Conservation (phyloP, 2,797 vertebrate species). For the Moxostoma hubbsi region DNA sequence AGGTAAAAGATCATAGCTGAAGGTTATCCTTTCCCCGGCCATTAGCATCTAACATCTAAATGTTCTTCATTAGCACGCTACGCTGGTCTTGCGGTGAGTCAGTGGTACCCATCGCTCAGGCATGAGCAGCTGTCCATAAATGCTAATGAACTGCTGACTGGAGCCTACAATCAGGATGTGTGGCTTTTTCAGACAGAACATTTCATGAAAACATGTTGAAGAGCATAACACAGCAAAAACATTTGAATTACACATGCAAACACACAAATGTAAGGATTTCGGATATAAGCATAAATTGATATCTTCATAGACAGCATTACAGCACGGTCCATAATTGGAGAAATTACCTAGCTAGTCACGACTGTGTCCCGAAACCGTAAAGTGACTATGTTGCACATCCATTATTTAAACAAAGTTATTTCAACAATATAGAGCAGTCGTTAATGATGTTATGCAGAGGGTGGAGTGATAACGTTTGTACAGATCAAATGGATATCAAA, state of each 20-base stretch:
- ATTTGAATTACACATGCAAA: not conserved
- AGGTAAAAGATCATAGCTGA: not conserved
- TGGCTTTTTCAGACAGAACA: not conserved
- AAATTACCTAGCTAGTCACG: too few species aligned
- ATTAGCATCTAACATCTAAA: conserved; percentile 15
- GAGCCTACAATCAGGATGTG: not conserved
- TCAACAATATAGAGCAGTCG: too few species aligned
- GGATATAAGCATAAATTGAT: too few species aligned
- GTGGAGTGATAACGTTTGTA: too few species aligned
- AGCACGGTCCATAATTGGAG: too few species aligned
- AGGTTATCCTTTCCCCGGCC: conserved; percentile 2
- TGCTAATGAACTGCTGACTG: conserved; percentile 29
- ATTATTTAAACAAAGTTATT: too few species aligned
- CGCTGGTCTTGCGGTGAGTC: not conserved
- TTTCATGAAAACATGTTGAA: not conserved
- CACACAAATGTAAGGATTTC: not conserved
- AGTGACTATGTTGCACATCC: too few species aligned
- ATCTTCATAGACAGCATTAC: too few species aligned
- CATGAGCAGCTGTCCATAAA: not conserved
- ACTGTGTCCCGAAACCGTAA: too few species aligned
- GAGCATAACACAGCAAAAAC: not conserved
- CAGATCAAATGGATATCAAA: too few species aligned
- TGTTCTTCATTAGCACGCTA: conserved; percentile 11
- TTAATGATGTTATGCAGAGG: too few species aligned
- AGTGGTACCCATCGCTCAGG: not conserved